Percentiles rank a stretch among this genome's conserved stretches.
Evolutionary conservation across 2,888 invertebrate species (phyloP).

Genomic region (Eucriotettix oculatus): DNA sequence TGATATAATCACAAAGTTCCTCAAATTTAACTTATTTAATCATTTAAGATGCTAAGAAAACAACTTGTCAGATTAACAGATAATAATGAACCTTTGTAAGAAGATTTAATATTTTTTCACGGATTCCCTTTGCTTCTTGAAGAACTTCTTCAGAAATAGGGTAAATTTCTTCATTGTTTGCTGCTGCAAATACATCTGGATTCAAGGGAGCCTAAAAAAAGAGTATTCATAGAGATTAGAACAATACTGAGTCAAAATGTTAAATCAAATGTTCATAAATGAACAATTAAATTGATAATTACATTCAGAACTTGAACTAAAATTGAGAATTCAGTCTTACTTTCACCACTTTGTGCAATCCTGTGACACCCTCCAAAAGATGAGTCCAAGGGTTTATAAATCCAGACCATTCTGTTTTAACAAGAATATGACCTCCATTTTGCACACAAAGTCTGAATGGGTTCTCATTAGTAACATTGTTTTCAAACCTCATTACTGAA

Average conservation of each 20-base stretch:
- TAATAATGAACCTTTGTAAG: constrained; percentile 44
- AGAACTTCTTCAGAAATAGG: constrained; percentile 41
- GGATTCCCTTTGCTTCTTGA: constrained; percentile 39
- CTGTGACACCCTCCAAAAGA: constrained; percentile 76
- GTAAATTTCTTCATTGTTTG: constrained; percentile 20
- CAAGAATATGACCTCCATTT: constrained; percentile 66
- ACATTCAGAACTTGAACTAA: not conserved
- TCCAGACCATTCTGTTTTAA: constrained; percentile 86
- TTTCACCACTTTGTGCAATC: constrained; percentile 62
- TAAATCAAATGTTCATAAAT: too few relatives aligned
- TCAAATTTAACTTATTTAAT: too few relatives aligned
- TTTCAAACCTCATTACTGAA: constrained; percentile 33
- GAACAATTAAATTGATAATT: not conserved
- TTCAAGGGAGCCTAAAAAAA: constrained; percentile 49
- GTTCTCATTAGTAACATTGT: constrained; percentile 23
- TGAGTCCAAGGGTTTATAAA: constrained; percentile 89
- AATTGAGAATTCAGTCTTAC: constrained; percentile 25
- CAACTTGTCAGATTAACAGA: not conserved
- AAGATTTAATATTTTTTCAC: constrained; percentile 47
- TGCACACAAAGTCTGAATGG: constrained; percentile 64
- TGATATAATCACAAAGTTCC: too few relatives aligned
- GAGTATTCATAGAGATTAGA: not conserved
- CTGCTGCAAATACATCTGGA: constrained; percentile 53
- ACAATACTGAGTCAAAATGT: too few relatives aligned
- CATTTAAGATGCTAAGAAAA: too few relatives aligned